A percentile compares a stretch with the other conserved stretches of the same genome.
phyloP scores from a whole-genome alignment of 92 coral and sea anemone species.

The Actinostola sp. region DNA sequence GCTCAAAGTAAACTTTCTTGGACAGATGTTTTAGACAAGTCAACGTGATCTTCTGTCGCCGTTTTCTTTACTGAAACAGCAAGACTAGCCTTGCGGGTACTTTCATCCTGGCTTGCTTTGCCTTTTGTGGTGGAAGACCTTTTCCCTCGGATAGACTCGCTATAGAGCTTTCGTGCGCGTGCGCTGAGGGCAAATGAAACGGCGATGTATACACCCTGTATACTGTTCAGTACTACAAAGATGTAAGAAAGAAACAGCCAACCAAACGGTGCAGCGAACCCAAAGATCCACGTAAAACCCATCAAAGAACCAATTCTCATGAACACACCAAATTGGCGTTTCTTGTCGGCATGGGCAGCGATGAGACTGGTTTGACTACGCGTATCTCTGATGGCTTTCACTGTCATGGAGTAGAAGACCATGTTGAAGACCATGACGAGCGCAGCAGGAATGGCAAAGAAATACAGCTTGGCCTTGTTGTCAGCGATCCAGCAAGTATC shows the following conservation, averaged over 20 bases:
- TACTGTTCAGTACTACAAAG: conserved; percentile 9
- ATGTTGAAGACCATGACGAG: too few species aligned
- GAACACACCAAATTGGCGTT: conserved; percentile 12
- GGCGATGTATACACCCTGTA: conserved; percentile 27
- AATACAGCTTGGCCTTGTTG: conserved; percentile 22
- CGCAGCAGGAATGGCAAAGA: conserved; percentile 42
- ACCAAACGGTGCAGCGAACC: too few species aligned
- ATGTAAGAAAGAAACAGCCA: neutral
- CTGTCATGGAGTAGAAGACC: too few species aligned
- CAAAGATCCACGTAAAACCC: conserved; percentile 63
- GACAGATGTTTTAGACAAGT: too few species aligned
- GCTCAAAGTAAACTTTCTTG: too few species aligned
- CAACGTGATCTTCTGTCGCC: too few species aligned
- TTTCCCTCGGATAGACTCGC: too few species aligned
- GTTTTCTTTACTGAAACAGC: too few species aligned
- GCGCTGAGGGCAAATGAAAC: conserved; percentile 10
- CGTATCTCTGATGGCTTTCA: too few species aligned
- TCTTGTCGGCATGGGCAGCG: neutral
- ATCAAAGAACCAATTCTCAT: conserved; percentile 37
- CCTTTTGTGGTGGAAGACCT: too few species aligned
- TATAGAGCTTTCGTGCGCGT: conserved; percentile 4
- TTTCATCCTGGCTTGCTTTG: too few species aligned
- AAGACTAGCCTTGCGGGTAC: too few species aligned
- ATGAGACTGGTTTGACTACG: neutral
- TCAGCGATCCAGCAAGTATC: conserved; percentile 54